Percentiles rank a stretch among this genome's conserved stretches.
Conservation (phyloP, 1,140 invertebrate species). For the Pseudoatta argentina region DNA sequence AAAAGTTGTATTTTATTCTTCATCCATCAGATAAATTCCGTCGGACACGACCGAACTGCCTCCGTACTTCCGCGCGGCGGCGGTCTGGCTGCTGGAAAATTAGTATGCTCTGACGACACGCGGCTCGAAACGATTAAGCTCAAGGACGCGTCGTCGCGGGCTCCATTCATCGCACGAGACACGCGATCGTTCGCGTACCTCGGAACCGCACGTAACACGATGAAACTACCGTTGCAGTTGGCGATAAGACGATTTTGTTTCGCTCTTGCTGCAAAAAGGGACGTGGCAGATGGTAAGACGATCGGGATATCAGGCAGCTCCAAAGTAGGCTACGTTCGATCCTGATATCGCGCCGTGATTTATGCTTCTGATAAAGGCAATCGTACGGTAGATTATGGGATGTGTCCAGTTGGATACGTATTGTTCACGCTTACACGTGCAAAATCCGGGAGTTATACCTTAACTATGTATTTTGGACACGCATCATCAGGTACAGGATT, state of each 20-base stretch:
- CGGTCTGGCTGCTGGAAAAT: conserved; percentile 16
- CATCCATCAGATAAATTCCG: conserved; percentile 20
- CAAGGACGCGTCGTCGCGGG: conserved; percentile 39
- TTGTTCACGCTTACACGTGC: conserved; percentile 44
- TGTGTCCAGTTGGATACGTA: conserved; percentile 39
- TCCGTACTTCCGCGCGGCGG: not conserved
- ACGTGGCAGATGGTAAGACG: not conserved
- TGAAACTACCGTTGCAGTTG: conserved; percentile 31
- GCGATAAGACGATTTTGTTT: conserved; percentile 36
- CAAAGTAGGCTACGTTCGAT: conserved; percentile 33
- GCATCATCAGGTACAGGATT: too few relatives aligned
- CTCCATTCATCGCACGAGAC: conserved; percentile 34
- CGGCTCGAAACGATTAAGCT: conserved; percentile 40
- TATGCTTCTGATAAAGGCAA: conserved; percentile 64
- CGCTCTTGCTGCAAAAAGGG: conserved; percentile 20
- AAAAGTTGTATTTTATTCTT: conserved; percentile 14
- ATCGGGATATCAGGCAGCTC: conserved; percentile 8
- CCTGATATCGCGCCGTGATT: conserved; percentile 50
- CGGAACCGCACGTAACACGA: conserved; percentile 25
- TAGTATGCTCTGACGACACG: conserved; percentile 40
- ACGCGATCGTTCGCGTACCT: conserved; percentile 35
- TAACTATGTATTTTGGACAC: not conserved
- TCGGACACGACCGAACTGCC: not conserved
- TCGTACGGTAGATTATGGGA: conserved; percentile 56
- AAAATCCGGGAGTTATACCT: not conserved